Evolutionary conservation across 1,140 invertebrate genomes (phyloP).

Genomic region (Lycorma delicatula): DNA sequence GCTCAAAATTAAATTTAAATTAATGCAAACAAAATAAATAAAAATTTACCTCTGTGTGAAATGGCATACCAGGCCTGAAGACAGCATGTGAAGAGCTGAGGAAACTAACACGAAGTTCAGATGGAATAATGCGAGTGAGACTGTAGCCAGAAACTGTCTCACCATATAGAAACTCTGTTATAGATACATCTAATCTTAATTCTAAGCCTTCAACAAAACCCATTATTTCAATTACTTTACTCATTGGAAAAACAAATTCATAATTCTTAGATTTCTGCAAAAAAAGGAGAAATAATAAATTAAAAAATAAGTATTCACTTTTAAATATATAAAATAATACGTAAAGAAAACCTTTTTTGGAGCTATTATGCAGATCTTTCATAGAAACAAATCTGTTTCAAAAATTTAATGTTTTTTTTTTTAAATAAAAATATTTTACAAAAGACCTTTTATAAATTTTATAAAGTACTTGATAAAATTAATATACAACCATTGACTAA

Average conservation of each 20-base stretch:
- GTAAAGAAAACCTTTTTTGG: no score
- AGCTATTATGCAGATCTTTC: no score
- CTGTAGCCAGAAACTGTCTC: slow-evolving; percentile 39
- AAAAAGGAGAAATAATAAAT: background rate
- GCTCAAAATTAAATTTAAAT: no score
- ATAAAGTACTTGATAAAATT: no score
- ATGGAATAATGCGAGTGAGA: slow-evolving; percentile 43
- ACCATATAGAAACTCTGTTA: slow-evolving; percentile 36
- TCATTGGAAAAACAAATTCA: slow-evolving; percentile 7
- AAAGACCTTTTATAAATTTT: no score
- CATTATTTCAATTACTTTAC: background rate
- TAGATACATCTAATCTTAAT: slow-evolving; percentile 31
- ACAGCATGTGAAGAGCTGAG: slow-evolving; percentile 42
- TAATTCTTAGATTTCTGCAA: slow-evolving; percentile 18
- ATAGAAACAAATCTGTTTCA: background rate
- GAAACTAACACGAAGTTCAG: slow-evolving; percentile 42
- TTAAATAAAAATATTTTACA: no score
- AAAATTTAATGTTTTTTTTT: background rate
- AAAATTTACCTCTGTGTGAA: slow-evolving; percentile 41
- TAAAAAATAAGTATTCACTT: no score
- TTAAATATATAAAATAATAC: no score
- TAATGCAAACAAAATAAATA: no score
- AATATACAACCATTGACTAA: no score
- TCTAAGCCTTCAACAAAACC: slow-evolving; percentile 22
- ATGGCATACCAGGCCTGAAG: slow-evolving; percentile 48